Evolutionary conservation across 2,113 vertebrate species (phyloP).

Genomic region (Sardina pilchardus): DNA sequence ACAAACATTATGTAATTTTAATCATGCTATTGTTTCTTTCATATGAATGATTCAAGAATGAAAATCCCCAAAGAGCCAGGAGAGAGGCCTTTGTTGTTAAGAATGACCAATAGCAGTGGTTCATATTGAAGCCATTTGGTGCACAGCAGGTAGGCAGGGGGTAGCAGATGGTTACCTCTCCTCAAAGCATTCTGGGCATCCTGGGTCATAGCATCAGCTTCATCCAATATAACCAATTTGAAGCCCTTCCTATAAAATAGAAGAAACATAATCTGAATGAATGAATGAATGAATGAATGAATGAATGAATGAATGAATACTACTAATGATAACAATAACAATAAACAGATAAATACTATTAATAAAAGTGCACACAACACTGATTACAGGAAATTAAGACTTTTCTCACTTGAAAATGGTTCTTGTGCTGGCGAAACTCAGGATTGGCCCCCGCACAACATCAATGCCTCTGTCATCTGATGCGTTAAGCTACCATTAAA

Average conservation of each 20-base stretch:
- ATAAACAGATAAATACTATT: neutral
- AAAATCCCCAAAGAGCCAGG: neutral
- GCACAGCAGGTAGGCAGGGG: conserved; percentile 59
- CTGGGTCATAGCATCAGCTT: conserved; percentile 97
- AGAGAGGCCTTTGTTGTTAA: neutral
- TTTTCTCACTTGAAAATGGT: conserved; percentile 93
- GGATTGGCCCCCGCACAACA: conserved; percentile 88
- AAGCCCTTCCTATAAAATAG: conserved; percentile 84
- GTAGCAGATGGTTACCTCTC: conserved; percentile 85
- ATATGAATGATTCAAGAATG: neutral
- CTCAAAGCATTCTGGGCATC: conserved; percentile 97
- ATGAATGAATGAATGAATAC: too few relatives aligned
- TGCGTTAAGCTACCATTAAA: conserved; percentile 82
- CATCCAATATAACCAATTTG: conserved; percentile 96
- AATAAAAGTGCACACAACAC: neutral
- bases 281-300: too few relatives aligned
- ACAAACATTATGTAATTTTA: neutral
- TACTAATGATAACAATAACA: neutral
- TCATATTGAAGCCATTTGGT: conserved; percentile 55
- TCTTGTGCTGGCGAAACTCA: conserved; percentile 95
- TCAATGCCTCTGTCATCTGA: conserved; percentile 95
- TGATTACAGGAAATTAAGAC: neutral
- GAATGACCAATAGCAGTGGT: neutral
- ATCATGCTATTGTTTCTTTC: neutral
- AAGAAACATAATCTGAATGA: too few relatives aligned